A percentile compares a stretch with the other conserved stretches of the same genome.
Evolutionary conservation across 2,888 invertebrate genomes (phyloP).

Genomic region (Aradus depressus): DNA sequence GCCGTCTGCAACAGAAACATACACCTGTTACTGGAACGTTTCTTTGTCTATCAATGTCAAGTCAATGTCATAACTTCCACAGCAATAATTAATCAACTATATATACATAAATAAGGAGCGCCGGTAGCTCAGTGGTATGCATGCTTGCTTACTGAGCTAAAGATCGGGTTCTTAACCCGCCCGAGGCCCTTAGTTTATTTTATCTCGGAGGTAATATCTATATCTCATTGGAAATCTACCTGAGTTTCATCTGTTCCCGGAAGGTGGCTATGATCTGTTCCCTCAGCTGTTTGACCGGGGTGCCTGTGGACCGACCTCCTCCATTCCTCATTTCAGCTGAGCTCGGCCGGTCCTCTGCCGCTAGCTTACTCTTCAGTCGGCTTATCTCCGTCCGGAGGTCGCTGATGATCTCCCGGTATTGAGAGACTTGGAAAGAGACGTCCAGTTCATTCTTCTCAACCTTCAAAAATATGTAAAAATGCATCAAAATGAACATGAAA

Average conservation of each 20-base stretch:
- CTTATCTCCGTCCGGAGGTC: constrained; percentile 77
- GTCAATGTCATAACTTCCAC: neutral
- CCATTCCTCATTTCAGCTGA: constrained; percentile 21
- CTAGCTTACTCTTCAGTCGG: constrained; percentile 65
- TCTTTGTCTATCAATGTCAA: neutral
- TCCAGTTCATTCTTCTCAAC: constrained; percentile 53
- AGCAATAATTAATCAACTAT: neutral
- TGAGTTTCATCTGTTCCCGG: constrained; percentile 83
- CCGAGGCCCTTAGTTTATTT: no score
- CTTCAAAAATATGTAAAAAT: constrained; percentile 36
- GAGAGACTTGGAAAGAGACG: constrained; percentile 67
- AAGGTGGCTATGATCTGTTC: constrained; percentile 81
- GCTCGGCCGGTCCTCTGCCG: constrained; percentile 45
- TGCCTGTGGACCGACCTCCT: constrained; percentile 18
- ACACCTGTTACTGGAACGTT: no score
- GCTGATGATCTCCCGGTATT: constrained; percentile 69
- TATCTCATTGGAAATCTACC: no score
- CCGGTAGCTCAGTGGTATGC: no score
- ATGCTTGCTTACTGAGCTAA: no score
- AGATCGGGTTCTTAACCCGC: no score
- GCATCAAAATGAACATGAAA: neutral
- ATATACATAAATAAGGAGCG: no score
- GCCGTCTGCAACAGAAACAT: constrained; percentile 40
- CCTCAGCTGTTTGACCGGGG: constrained; percentile 43
- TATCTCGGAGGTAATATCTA: no score